Conservation (phyloP, 1,140 invertebrate genomes). For the Drosophila lini region DNA sequence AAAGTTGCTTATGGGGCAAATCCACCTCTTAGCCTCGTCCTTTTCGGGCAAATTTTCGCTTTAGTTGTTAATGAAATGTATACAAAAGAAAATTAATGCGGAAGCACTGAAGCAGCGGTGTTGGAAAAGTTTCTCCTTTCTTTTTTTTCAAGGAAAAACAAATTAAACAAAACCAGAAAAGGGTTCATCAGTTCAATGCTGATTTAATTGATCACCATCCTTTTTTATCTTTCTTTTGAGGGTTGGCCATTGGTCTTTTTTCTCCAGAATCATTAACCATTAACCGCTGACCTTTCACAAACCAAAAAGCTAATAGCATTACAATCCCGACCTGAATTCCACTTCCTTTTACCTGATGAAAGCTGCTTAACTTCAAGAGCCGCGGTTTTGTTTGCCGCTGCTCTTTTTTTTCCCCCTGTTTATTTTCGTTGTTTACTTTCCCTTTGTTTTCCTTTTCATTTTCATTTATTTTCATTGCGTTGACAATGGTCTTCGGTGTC, state of each 20-base stretch:
- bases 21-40: conserved; percentile 20
- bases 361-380: conserved; percentile 63
- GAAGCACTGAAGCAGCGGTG: conserved; percentile 18
- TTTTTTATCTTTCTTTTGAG: conserved; percentile 5
- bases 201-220: conserved; percentile 46
- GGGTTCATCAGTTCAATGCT: conserved; percentile 28
- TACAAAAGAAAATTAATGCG: conserved; percentile 71
- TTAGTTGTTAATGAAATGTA: conserved; percentile 73
- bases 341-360: conserved; percentile 56
- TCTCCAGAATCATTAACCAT: conserved; percentile 38
- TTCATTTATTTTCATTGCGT: conserved; percentile 48
- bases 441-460: conserved; percentile 32
- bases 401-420: conserved; percentile 22
- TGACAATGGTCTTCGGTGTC: conserved; percentile 44
- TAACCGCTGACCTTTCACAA: conserved; percentile 43
- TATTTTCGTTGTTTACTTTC: conserved; percentile 27
- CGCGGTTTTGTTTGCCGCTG: conserved; percentile 33
- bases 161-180: conserved; percentile 25
- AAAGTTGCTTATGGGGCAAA: conserved; percentile 45
- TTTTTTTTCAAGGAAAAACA: conserved; percentile 12
- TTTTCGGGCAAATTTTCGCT: conserved; percentile 40
- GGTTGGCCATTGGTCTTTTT: conserved; percentile 11
- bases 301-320: conserved; percentile 46
- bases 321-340: conserved; percentile 30
- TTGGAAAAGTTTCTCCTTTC: background rate